phyloP scores from a whole-genome alignment of 1,140 invertebrate genomes.

The Pogonus chalceus region DNA sequence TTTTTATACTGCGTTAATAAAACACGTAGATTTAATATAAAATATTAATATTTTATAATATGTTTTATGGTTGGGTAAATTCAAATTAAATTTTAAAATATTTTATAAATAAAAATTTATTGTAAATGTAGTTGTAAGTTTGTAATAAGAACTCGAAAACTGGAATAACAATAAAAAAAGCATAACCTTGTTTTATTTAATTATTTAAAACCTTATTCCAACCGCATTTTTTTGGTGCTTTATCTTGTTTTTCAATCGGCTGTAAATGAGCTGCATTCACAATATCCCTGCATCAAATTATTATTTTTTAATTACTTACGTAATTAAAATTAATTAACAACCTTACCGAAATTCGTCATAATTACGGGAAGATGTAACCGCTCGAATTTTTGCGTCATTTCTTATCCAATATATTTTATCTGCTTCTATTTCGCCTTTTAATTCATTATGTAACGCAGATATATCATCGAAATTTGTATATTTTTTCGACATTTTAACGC shows the following conservation, averaged over 20 bases:
- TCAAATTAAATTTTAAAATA: slow-evolving; percentile 1
- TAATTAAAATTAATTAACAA: too few species aligned
- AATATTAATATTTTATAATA: neutral
- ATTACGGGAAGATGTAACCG: slow-evolving; percentile 41
- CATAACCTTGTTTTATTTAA: neutral
- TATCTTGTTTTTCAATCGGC: slow-evolving; percentile 33
- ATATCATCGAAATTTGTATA: slow-evolving; percentile 27
- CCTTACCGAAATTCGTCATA: slow-evolving; percentile 49
- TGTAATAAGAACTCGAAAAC: neutral
- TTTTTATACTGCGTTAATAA: neutral
- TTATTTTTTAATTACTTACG: too few species aligned
- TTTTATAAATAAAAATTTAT: neutral
- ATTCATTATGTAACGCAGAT: slow-evolving; percentile 30
- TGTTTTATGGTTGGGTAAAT: neutral
- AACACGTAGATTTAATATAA: neutral
- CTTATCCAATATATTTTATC: slow-evolving; percentile 45
- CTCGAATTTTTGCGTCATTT: slow-evolving; percentile 50
- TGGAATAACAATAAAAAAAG: neutral
- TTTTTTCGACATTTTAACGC: slow-evolving; percentile 14
- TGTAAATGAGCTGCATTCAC: slow-evolving; percentile 40
- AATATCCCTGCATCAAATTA: slow-evolving; percentile 29
- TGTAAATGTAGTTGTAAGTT: slow-evolving; percentile 1
- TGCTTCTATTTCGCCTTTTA: slow-evolving; percentile 33
- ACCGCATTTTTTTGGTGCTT: slow-evolving; percentile 21
- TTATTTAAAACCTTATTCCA: slow-evolving; percentile 9